Evolutionary conservation across 2,888 invertebrate species (phyloP).

Genomic region (Zaprionus bogoriensis): DNA sequence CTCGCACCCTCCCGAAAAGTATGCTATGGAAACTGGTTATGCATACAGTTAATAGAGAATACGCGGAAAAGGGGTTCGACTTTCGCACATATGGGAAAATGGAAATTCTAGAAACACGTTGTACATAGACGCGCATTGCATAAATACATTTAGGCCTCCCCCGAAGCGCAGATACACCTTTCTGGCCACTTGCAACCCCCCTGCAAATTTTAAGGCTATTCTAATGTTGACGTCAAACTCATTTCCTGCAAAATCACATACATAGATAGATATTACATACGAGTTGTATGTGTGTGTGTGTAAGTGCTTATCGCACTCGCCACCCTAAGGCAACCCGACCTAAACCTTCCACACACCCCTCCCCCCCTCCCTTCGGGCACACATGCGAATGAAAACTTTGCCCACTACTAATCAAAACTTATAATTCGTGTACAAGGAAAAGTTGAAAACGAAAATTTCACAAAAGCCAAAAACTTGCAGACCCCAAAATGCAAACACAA

Average conservation of each 20-base stretch:
- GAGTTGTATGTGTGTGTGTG: conserved; percentile 1
- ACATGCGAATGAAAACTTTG: conserved; percentile 60
- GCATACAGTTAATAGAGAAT: no score
- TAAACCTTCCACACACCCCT: no score
- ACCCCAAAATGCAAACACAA: conserved; percentile 63
- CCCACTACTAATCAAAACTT: conserved; percentile 78
- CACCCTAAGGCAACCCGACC: conserved; percentile 17
- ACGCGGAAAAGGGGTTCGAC: background rate
- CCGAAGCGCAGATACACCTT: background rate
- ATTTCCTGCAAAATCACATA: conserved; percentile 55
- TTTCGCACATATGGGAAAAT: conserved; percentile 8
- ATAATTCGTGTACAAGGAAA: conserved; percentile 77
- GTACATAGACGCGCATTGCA: conserved; percentile 8
- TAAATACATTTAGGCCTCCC: background rate
- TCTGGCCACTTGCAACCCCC: conserved; percentile 7
- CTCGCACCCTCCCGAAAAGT: conserved; percentile 23
- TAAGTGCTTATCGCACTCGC: background rate
- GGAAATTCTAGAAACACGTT: conserved; percentile 4
- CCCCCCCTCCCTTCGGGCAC: background rate
- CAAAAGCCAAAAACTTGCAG: conserved; percentile 74
- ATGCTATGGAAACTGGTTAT: conserved; percentile 21
- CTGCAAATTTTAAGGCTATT: conserved; percentile 32
- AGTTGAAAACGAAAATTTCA: conserved; percentile 77
- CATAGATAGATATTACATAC: conserved; percentile 10
- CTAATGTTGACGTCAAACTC: conserved; percentile 58